Evolutionary conservation across 2,797 vertebrate species (phyloP).

Genomic region (Sebastes oblongus): DNA sequence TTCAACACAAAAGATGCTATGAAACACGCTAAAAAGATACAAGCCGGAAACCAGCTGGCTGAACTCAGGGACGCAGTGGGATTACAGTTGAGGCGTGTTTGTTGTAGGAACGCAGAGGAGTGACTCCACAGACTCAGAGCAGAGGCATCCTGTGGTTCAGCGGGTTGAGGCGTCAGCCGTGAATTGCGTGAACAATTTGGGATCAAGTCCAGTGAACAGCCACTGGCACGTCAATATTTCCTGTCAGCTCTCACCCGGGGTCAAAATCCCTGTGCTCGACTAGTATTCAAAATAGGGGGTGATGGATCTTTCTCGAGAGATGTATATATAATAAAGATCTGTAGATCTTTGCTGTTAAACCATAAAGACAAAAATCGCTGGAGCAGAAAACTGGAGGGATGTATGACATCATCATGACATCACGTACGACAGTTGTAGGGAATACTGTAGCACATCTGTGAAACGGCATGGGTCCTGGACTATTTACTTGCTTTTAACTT

Average conservation of each 20-base stretch:
- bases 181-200: conserved; percentile 51
- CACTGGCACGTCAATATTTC: conserved; percentile 56
- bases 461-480: not conserved
- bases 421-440: conserved; percentile 18
- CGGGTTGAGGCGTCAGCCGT: conserved; percentile 30
- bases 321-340: not conserved
- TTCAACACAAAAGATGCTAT: conserved; percentile 29
- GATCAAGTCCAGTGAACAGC: conserved; percentile 51
- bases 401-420: conserved; percentile 8
- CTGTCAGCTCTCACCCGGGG: conserved; percentile 29
- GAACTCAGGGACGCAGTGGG: conserved; percentile 31
- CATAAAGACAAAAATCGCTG: not conserved
- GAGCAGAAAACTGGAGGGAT: not conserved
- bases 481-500: too few relatives aligned
- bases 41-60: conserved; percentile 37
- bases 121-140: conserved; percentile 12
- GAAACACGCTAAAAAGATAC: conserved; percentile 30
- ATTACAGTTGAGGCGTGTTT: conserved; percentile 47
- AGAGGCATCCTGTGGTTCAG: conserved; percentile 29
- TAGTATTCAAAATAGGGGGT: not conserved
- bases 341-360: not conserved
- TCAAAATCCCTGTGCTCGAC: not conserved
- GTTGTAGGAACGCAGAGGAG: conserved; percentile 36
- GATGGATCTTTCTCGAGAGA: not conserved
- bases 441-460: not conserved